Conservation (phyloP, 2,113 vertebrate species). For the Struthio camelus region DNA sequence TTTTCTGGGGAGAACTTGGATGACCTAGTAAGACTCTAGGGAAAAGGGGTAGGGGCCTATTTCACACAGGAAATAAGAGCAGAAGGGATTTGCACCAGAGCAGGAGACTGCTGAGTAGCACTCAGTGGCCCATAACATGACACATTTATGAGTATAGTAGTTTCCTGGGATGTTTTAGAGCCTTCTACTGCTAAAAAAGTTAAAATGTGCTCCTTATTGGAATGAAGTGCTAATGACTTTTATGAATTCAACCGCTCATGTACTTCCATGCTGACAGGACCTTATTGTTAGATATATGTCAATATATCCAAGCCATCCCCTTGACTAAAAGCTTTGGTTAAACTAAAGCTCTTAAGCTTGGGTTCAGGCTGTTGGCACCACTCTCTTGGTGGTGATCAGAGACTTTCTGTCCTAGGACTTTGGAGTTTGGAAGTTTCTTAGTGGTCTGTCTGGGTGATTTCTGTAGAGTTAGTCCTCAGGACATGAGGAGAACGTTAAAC, state of each 20-base stretch:
- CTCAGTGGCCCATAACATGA: not conserved
- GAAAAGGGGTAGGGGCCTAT: not conserved
- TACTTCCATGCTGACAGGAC: not conserved
- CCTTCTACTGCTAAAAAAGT: not conserved
- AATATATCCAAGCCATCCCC: not conserved
- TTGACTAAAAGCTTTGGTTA: not conserved
- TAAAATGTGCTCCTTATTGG: not conserved
- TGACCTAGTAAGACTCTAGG: not conserved
- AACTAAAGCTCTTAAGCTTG: not conserved
- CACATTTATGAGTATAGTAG: not conserved
- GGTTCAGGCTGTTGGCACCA: not conserved
- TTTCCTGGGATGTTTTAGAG: not conserved
- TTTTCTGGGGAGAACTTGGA: not conserved
- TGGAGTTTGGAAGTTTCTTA: not conserved
- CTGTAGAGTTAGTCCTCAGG: not conserved
- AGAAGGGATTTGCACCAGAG: not conserved
- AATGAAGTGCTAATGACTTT: not conserved
- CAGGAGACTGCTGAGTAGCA: not conserved
- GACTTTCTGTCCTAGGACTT: not conserved
- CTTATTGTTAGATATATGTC: not conserved
- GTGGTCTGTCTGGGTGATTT: not conserved
- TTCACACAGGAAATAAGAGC: not conserved
- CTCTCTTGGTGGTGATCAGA: not conserved
- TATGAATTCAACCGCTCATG: not conserved
- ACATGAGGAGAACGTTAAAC: not conserved